Base-by-base conservation (phyloP, 2,888 invertebrate species). In the Acleris cristana region DNA sequence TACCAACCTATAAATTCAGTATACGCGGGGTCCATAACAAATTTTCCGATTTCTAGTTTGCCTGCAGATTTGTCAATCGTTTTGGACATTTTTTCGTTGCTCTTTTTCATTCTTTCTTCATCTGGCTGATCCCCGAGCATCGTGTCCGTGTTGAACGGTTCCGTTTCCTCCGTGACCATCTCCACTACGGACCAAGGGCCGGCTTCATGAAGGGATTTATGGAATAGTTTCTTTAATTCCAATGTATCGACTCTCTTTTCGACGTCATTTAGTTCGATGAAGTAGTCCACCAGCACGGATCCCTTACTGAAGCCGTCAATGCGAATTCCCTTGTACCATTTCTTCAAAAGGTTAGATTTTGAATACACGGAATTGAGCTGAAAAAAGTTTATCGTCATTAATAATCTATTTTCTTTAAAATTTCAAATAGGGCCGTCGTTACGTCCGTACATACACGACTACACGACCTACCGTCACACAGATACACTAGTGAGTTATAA, bases 231-330 rank as follows among this genome's bases (percentile, higher is more conserved):
- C 78, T 96, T 96, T 59, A 97, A 94, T 81, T 96, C 96, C 66
- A 94, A 79, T 0, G 96, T 96, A 75, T 96, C 94, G 18, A 97
- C 93, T 77, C 94, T 94, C 65, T 94, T 93, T 52, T 94, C 95
- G 3, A 97, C 93, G 74, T 97, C 96, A 73, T 95, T 95, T 69
- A 98, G 85, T 88, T 97, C 97, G 18, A 98, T 96, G 74, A 97
- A 95, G 82, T 97, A 98, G 84, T 98, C 98, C 16, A 98, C 98
- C 18, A 98, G 91, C 56, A 98, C 96, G 74, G 97, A 97, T 65
- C 98, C 98, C 82, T 96, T 94, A 80, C 96, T 97, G 84, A 98
- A 98, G 71, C 96, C 96, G 80, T 98, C 98, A 71, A 98, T 97
- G 73, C 96, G 94, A 69, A 98, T 95, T 76, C 96, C 96, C 79